A percentile compares a stretch with the other conserved stretches of the same genome.
These are phyloP conservation scores for Fregata magnificens DNA, from an alignment of 2,113 vertebrate species.

Conservation along the genomic window DNA sequence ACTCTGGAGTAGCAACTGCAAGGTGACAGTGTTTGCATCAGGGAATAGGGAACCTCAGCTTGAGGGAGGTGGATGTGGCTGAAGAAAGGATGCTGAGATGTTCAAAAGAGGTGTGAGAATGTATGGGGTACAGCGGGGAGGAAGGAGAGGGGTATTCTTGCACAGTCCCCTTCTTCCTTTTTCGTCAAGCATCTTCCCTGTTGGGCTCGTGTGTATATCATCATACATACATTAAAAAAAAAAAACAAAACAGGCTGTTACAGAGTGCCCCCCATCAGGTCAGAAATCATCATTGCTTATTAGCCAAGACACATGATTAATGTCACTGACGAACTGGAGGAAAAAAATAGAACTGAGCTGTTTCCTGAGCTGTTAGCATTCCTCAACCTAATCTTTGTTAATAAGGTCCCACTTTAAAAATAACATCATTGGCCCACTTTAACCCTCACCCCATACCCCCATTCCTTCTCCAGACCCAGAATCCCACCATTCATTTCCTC, in stretches of 20 bases:
- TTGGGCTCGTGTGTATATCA: not conserved
- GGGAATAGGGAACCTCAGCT: not conserved
- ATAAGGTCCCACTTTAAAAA: not conserved
- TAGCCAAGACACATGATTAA: not conserved
- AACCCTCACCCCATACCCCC: not conserved
- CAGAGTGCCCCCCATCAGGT: not conserved
- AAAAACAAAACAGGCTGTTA: not conserved
- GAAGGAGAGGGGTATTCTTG: not conserved
- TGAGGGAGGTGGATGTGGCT: not conserved
- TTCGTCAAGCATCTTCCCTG: not conserved
- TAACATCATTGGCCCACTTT: not conserved
- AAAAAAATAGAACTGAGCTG: not conserved
- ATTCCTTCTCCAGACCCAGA: not conserved
- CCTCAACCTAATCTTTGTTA: not conserved
- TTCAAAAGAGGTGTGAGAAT: not conserved
- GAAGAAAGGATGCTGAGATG: not conserved
- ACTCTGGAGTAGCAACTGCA: not conserved
- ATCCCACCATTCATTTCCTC: not conserved
- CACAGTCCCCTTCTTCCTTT: not conserved
- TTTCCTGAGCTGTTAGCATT: not conserved
- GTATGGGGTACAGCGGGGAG: rapidly evolving
- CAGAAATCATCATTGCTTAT: not conserved
- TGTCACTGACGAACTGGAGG: not conserved
- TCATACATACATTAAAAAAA: not conserved
- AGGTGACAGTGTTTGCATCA: not conserved